Conservation (phyloP, 2,113 vertebrate genomes). For the Antennarius striatus region DNA sequence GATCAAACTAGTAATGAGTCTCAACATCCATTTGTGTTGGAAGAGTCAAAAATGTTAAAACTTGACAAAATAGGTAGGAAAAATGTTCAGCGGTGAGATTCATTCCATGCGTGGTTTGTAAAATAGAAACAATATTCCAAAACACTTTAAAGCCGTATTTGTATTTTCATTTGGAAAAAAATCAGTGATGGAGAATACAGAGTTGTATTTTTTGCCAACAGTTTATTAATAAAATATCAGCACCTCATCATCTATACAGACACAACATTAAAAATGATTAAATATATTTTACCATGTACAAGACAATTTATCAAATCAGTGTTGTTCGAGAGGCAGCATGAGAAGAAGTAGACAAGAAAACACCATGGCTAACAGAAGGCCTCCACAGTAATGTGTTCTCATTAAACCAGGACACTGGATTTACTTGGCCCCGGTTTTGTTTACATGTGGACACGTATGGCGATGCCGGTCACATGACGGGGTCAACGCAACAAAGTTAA, state of each 20-base stretch:
- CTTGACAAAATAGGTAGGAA: too few relatives aligned
- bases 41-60: background rate
- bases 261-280: constrained; percentile 36
- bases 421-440: constrained; percentile 27
- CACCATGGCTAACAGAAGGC: constrained; percentile 10
- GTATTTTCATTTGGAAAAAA: constrained; percentile 1
- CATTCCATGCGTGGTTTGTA: constrained; percentile 14
- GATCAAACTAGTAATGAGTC: constrained; percentile 9
- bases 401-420: constrained; percentile 7
- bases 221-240: constrained; percentile 49
- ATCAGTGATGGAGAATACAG: background rate
- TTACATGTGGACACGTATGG: constrained; percentile 28
- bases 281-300: constrained; percentile 23
- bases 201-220: constrained; percentile 11
- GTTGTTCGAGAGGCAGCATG: background rate
- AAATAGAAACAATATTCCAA: constrained; percentile 18
- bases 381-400: constrained; percentile 6
- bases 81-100: constrained; percentile 5
- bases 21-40: constrained; percentile 3
- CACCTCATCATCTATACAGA: constrained; percentile 18
- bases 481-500: constrained; percentile 25
- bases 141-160: constrained; percentile 1
- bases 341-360: background rate
- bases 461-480: constrained; percentile 32
- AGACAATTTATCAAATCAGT: constrained; percentile 3